Conservation (phyloP, 2,113 vertebrate genomes). For the Corvus hawaiiensis region DNA sequence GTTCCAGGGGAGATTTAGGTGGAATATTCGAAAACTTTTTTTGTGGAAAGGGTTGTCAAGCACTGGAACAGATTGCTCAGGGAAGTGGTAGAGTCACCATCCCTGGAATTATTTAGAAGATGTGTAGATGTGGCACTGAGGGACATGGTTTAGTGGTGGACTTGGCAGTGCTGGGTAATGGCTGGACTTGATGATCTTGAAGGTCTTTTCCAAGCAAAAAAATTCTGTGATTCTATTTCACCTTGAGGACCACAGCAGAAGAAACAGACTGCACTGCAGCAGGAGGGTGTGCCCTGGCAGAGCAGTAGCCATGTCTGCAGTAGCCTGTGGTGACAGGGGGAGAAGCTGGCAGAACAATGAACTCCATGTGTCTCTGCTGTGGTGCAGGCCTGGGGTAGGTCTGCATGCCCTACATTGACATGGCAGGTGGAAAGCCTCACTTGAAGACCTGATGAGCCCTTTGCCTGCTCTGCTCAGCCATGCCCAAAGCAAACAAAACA, state of each 20-base stretch:
- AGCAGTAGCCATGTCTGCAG: neutral
- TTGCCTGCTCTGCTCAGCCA: neutral
- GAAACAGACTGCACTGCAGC: neutral
- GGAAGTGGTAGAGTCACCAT: neutral
- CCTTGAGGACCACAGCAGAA: neutral
- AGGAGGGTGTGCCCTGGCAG: neutral
- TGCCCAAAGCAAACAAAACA: neutral
- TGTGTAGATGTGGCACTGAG: neutral
- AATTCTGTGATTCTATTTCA: neutral
- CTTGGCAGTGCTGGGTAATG: neutral
- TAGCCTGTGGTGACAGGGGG: too few relatives aligned
- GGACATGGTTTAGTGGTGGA: neutral
- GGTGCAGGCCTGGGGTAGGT: neutral
- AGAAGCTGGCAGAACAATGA: neutral
- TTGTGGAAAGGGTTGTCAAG: neutral
- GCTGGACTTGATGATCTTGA: neutral
- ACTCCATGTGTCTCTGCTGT: accelerated
- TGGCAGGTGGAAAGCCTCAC: neutral
- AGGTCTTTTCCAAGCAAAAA: neutral
- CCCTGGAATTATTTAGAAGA: neutral
- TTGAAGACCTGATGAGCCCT: neutral
- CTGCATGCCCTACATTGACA: neutral
- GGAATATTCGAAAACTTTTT: neutral
- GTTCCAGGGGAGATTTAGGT: neutral
- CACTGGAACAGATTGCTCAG: neutral